Conservation (phyloP, 2,888 invertebrate genomes). For the Epicampocera succincta region DNA sequence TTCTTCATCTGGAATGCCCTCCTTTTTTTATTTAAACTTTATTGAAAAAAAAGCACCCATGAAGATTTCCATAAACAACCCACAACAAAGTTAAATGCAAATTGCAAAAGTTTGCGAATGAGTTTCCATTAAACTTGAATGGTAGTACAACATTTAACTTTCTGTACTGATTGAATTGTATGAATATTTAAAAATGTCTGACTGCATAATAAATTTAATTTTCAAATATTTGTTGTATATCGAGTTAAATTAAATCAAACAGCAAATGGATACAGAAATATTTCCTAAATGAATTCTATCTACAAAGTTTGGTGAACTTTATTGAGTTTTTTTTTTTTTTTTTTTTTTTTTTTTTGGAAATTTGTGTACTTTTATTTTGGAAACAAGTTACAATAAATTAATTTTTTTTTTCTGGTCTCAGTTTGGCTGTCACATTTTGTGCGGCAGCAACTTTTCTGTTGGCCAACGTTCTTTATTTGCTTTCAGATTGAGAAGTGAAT, state of each 20-base stretch:
- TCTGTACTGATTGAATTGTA: conserved; percentile 56
- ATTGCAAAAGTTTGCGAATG: background rate
- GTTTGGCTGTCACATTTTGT: background rate
- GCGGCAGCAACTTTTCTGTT: too few relatives aligned
- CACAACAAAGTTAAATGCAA: conserved; percentile 7
- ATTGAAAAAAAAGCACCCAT: too few relatives aligned
- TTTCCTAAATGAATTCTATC: conserved; percentile 13
- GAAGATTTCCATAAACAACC: background rate
- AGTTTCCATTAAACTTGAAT: conserved; percentile 31
- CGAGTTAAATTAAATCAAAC: conserved; percentile 49
- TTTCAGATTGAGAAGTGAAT: too few relatives aligned
- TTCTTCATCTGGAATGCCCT: too few relatives aligned
- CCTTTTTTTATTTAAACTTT: too few relatives aligned
- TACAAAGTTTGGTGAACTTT: conserved; percentile 36
- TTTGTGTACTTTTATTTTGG: conserved; percentile 41
- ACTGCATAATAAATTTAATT: conserved; percentile 64
- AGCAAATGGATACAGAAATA: conserved; percentile 9
- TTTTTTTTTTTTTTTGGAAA: conserved; percentile 44
- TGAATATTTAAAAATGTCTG: conserved; percentile 64
- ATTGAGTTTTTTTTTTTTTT: background rate
- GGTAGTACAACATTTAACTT: conserved; percentile 34
- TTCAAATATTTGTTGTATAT: conserved; percentile 49
- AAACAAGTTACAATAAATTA: conserved; percentile 38
- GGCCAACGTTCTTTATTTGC: too few relatives aligned
- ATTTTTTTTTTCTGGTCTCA: conserved; percentile 16